Evolutionary conservation across 2,888 invertebrate species (phyloP).

Genomic region (Athalia cordata): DNA sequence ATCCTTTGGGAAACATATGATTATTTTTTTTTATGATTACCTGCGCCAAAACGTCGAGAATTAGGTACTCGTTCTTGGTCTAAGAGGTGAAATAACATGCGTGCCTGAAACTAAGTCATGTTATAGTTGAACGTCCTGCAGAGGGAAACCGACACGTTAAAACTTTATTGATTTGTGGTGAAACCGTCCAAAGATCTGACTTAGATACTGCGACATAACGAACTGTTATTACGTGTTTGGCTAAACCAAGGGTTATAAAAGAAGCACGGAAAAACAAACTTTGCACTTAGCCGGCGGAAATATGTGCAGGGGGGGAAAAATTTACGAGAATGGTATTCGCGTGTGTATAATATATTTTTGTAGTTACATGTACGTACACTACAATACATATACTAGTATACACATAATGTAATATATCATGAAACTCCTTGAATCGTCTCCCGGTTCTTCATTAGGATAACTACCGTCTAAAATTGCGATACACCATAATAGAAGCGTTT

Average conservation of each 20-base stretch:
- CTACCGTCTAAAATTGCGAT: conserved; percentile 28
- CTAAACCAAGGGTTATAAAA: conserved; percentile 1
- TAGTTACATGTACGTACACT: no score
- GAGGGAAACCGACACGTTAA: neutral
- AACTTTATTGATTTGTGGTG: conserved; percentile 27
- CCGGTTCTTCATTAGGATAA: conserved; percentile 19
- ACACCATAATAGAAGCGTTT: conserved; percentile 18
- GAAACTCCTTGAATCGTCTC: neutral
- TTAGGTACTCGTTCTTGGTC: no score
- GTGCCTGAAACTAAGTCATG: no score
- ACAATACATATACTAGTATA: neutral
- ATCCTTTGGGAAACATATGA: no score
- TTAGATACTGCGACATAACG: conserved; percentile 9
- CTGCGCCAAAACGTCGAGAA: no score
- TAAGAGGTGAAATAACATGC: no score
- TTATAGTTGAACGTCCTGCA: neutral
- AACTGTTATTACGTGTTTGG: conserved; percentile 15
- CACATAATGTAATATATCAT: neutral
- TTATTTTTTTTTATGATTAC: no score
- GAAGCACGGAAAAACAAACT: neutral
- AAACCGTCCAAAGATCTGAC: conserved; percentile 1
- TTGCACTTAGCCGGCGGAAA: neutral
- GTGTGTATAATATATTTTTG: no score
- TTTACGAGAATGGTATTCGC: neutral
- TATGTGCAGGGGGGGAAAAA: neutral